Conservation (phyloP, 2,888 invertebrate species). For the Buathra laborator region DNA sequence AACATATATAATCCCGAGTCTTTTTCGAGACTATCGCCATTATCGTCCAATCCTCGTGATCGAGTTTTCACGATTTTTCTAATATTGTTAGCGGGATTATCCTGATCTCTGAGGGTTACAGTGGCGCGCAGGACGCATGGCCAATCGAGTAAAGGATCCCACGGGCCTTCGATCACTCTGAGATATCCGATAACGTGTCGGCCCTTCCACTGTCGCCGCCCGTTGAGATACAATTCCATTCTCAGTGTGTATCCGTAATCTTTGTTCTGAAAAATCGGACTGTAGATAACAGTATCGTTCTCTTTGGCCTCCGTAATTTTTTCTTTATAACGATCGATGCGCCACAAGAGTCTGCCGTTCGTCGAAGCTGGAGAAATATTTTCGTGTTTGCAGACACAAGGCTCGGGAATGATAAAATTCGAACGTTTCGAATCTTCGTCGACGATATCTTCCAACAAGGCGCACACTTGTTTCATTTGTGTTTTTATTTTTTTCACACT, state of each 20-base stretch:
- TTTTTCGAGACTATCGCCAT: conserved; percentile 70
- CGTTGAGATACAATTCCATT: conserved; percentile 90
- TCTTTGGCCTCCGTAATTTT: conserved; percentile 90
- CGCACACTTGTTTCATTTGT: conserved; percentile 75
- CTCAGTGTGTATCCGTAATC: conserved; percentile 91
- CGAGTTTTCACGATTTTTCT: conserved; percentile 78
- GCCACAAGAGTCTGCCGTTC: conserved; percentile 89
- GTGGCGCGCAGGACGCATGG: conserved; percentile 90
- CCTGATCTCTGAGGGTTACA: conserved; percentile 89
- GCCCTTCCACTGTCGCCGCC: conserved; percentile 92
- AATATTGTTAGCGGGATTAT: conserved; percentile 86
- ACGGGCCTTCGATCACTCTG: conserved; percentile 89
- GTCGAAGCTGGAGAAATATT: conserved; percentile 49
- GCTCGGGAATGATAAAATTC: not conserved
- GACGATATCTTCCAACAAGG: conserved; percentile 75
- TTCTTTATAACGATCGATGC: conserved; percentile 88
- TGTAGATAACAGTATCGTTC: conserved; percentile 88
- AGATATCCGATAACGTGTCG: conserved; percentile 90
- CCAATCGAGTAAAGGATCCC: conserved; percentile 91
- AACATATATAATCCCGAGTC: conserved; percentile 86
- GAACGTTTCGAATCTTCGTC: conserved; percentile 40
- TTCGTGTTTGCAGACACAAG: conserved; percentile 2
- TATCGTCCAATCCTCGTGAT: conserved; percentile 59
- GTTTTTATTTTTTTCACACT: conserved; percentile 70
- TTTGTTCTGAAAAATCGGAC: conserved; percentile 90